phyloP scores from a whole-genome alignment of 2,888 invertebrate species.

The Apantesis nais region DNA sequence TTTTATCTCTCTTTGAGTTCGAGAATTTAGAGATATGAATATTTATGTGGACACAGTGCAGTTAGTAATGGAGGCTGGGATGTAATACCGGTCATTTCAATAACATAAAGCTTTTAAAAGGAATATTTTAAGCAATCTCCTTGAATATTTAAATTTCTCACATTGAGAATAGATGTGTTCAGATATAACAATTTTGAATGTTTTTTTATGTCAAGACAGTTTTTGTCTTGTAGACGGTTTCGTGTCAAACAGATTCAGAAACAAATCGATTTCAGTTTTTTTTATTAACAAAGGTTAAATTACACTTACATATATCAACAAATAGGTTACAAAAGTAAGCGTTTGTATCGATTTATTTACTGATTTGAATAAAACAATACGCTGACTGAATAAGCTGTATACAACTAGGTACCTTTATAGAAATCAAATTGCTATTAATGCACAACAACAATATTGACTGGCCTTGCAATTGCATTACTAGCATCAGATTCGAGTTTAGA shows the following conservation, averaged over 20 bases:
- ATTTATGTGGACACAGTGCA: conserved; percentile 77
- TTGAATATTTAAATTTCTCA: conserved; percentile 58
- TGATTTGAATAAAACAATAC: no score
- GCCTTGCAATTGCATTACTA: not conserved
- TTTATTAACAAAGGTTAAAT: not conserved
- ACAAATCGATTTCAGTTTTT: conserved; percentile 24
- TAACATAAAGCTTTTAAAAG: conserved; percentile 70
- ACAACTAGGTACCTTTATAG: no score
- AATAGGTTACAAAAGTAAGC: not conserved
- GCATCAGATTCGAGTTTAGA: not conserved
- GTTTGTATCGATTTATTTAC: no score
- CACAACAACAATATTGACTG: not conserved
- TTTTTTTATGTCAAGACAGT: conserved; percentile 36
- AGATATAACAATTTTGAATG: conserved; percentile 41
- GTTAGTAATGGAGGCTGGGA: conserved; percentile 74
- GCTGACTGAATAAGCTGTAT: no score
- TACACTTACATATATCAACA: not conserved
- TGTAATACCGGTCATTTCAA: conserved; percentile 74
- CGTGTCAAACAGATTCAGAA: not conserved
- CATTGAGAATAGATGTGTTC: conserved; percentile 43
- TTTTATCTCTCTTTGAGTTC: conserved; percentile 80
- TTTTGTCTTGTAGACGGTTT: conserved; percentile 26
- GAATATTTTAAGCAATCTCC: conserved; percentile 61
- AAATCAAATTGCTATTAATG: no score
- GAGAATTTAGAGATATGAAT: conserved; percentile 81